Conservation (phyloP, 2,113 vertebrate species). For the zebrafish (Danio rerio) region GRCz12tu NC_133190.1:32651001-32651500, state of each 20-base stretch:
- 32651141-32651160: conserved; percentile 4
- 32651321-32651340: neutral
- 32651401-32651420: too few species aligned
- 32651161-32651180: conserved; percentile 9
- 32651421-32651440: too few species aligned
- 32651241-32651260: conserved; percentile 5
- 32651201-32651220: conserved; percentile 3
- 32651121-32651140: neutral
- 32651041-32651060: neutral
- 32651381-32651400: too few species aligned
- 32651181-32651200: neutral
- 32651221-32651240: conserved; percentile 21
- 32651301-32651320: neutral
- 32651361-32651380: too few species aligned
- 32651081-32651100: neutral
- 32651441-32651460: too few species aligned
- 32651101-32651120: neutral
- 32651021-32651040: neutral
- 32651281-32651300: neutral
- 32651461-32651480: too few species aligned
- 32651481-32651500: too few species aligned
- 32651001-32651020: conserved; percentile 9
- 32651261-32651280: neutral
- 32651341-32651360: too few species aligned
- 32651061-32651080: neutral